Conservation (phyloP, 2,113 vertebrate genomes). For the Oncorhynchus kisutch region DNA sequence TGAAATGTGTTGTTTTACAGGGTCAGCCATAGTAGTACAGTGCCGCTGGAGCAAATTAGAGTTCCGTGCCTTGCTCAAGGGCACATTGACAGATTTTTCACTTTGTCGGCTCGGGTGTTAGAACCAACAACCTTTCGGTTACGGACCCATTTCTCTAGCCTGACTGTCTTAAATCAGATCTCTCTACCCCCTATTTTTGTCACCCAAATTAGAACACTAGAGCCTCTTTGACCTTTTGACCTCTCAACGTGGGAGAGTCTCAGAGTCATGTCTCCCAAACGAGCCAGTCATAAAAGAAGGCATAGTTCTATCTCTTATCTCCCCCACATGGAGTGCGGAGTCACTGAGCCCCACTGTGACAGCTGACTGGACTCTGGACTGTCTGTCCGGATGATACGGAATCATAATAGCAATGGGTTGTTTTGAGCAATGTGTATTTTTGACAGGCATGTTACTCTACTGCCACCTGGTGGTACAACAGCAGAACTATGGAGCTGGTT, state of each 20-base stretch:
- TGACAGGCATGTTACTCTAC: neutral
- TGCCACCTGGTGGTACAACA: constrained; percentile 34
- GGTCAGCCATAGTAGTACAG: no score
- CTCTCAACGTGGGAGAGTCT: neutral
- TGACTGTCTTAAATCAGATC: no score
- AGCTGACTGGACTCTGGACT: neutral
- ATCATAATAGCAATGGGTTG: neutral
- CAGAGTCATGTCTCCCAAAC: neutral
- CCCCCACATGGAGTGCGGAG: neutral
- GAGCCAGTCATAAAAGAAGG: neutral
- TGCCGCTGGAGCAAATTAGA: no score
- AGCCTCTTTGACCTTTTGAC: neutral
- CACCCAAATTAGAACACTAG: neutral
- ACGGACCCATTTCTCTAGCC: no score
- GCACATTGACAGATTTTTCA: no score
- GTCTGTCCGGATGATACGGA: neutral
- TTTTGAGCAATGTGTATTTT: neutral
- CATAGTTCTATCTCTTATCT: neutral
- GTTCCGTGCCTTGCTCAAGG: no score
- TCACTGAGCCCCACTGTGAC: neutral
- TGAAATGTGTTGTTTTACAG: no score
- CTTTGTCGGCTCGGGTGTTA: no score
- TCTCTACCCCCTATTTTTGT: no score
- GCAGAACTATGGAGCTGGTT: neutral
- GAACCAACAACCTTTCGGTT: no score